Conservation (phyloP, 2,888 invertebrate species). For the Cephus pygmeus region DNA sequence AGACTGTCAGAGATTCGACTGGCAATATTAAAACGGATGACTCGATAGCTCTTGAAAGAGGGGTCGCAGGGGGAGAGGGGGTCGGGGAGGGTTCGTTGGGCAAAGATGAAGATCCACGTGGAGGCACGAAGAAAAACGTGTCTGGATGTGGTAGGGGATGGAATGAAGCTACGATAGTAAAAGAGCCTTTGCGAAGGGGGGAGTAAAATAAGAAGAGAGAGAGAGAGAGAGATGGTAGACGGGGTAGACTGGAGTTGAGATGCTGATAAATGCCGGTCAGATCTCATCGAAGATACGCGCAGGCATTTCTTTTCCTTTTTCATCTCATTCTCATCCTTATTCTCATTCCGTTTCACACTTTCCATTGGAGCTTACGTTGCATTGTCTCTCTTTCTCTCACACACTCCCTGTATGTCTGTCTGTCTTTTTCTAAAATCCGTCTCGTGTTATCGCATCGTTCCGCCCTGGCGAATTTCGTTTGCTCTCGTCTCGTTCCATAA, state of each 20-base stretch:
- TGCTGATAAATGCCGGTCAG: conserved; percentile 36
- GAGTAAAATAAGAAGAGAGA: not conserved
- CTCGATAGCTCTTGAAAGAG: conserved; percentile 2
- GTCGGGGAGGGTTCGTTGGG: not conserved
- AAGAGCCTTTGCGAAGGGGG: not conserved
- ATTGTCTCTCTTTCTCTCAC: not conserved
- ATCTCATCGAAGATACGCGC: conserved; percentile 31
- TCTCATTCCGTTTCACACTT: conserved; percentile 10
- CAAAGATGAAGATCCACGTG: not conserved
- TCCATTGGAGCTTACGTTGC: not conserved
- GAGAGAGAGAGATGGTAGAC: not conserved
- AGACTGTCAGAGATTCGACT: not conserved
- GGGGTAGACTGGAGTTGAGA: conserved; percentile 16
- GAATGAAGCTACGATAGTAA: conserved; percentile 7
- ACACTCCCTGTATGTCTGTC: not conserved
- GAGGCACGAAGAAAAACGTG: conserved; percentile 15
- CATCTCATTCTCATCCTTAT: conserved; percentile 9
- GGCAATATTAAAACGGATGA: conserved; percentile 1
- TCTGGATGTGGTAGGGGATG: not conserved
- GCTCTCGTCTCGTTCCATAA: no score
- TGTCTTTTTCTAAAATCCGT: not conserved
- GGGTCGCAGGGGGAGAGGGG: not conserved
- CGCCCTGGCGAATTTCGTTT: no score
- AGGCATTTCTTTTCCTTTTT: conserved; percentile 19
- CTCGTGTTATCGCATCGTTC: no score